Evolutionary conservation across 1,140 invertebrate genomes (phyloP).

Genomic region (Drosophila obscura): DNA sequence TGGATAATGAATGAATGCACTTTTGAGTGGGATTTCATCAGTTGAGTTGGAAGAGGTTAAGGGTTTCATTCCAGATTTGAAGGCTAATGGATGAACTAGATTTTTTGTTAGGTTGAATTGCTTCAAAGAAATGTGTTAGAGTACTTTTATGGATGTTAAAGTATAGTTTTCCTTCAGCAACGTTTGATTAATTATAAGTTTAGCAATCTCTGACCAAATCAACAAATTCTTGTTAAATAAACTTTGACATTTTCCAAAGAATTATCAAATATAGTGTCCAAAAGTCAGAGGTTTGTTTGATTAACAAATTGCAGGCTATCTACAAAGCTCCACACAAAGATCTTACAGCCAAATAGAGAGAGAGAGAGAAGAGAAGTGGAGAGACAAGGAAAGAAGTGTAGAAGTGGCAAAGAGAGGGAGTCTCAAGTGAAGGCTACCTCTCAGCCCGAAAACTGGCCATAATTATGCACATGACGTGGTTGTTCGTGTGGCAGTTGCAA

Average conservation of each 20-base stretch:
- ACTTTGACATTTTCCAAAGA: slow-evolving; percentile 30
- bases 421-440: slow-evolving; percentile 18
- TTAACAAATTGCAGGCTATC: slow-evolving; percentile 50
- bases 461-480: slow-evolving; percentile 59
- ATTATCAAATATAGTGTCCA: slow-evolving; percentile 6
- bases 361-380: not conserved
- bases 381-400: not conserved
- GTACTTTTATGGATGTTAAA: not conserved
- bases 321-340: not conserved
- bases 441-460: slow-evolving; percentile 52
- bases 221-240: slow-evolving; percentile 4
- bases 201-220: slow-evolving; percentile 4
- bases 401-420: slow-evolving; percentile 9
- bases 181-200: not conserved
- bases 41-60: slow-evolving; percentile 16
- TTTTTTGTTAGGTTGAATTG: slow-evolving; percentile 23
- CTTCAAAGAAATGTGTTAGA: no score
- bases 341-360: slow-evolving; percentile 2
- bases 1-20: slow-evolving; percentile 22
- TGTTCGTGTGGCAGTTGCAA: slow-evolving; percentile 24
- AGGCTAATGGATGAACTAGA: slow-evolving; percentile 27
- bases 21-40: slow-evolving; percentile 27
- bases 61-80: not conserved
- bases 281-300: slow-evolving; percentile 46
- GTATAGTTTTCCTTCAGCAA: no score